Conservation (phyloP, 2,888 invertebrate species). For the Miltochrista miniata region DNA sequence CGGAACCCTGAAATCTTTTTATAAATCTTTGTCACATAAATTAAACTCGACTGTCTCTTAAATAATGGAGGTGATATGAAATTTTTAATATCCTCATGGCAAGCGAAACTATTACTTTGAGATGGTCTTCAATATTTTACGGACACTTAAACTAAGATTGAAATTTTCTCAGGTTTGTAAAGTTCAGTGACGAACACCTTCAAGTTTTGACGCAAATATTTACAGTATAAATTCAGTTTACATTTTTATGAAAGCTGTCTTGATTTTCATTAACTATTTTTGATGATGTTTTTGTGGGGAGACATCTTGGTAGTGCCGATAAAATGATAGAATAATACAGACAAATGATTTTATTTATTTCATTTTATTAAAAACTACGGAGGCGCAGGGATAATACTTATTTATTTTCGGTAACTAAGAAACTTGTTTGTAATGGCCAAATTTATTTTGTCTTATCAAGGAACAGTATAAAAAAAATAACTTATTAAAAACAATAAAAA, state of each 20-base stretch:
- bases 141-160: conserved; percentile 53
- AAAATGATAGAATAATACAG: too few relatives aligned
- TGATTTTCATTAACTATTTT: background rate
- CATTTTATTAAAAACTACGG: too few relatives aligned
- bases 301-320: too few relatives aligned
- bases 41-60: conserved; percentile 39
- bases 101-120: conserved; percentile 54
- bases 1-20: too few relatives aligned
- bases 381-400: too few relatives aligned
- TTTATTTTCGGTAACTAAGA: too few relatives aligned
- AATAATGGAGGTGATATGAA: conserved; percentile 55
- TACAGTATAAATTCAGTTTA: background rate
- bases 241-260: background rate
- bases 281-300: too few relatives aligned
- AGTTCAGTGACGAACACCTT: conserved; percentile 36
- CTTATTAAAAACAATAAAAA: too few relatives aligned
- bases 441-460: too few relatives aligned
- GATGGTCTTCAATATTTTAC: conserved; percentile 63
- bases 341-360: too few relatives aligned
- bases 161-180: conserved; percentile 51
- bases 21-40: conserved; percentile 66
- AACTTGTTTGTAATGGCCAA: too few relatives aligned
- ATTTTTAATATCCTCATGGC: conserved; percentile 70
- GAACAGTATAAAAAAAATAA: too few relatives aligned
- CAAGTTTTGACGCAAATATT: background rate